These are phyloP conservation scores for Dynastes tityus DNA, from an alignment of 2,888 invertebrate species.

Conservation along the genomic window DNA sequence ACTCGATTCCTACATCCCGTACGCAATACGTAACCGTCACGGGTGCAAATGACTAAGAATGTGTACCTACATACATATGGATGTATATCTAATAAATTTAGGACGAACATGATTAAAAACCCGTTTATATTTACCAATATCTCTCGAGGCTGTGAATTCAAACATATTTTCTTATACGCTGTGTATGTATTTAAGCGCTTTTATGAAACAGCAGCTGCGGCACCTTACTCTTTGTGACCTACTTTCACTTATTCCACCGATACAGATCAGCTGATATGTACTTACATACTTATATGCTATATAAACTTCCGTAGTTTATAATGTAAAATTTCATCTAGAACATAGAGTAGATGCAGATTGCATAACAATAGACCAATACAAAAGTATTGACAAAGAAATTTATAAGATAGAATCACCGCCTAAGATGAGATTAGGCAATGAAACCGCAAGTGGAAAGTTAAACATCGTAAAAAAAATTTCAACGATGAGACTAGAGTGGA, in stretches of 20 bases:
- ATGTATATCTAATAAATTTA: neutral
- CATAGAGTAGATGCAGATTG: neutral
- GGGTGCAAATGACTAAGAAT: too few species aligned
- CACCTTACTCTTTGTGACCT: constrained; percentile 43
- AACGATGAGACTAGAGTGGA: too few species aligned
- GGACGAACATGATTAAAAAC: neutral
- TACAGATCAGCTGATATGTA: constrained; percentile 46
- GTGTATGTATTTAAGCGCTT: neutral
- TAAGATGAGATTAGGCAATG: too few species aligned
- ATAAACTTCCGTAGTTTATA: constrained; percentile 44
- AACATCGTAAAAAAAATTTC: too few species aligned
- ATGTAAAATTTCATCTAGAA: neutral
- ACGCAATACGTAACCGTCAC: too few species aligned
- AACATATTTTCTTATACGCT: neutral
- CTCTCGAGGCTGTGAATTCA: constrained; percentile 15
- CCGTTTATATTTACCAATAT: constrained; percentile 16
- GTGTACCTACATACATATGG: neutral
- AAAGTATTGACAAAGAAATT: neutral
- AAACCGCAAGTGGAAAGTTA: too few species aligned
- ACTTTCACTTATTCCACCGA: constrained; percentile 48
- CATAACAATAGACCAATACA: constrained; percentile 6
- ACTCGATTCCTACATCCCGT: too few species aligned
- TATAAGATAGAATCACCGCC: too few species aligned
- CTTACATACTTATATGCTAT: neutral
- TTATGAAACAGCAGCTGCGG: constrained; percentile 34